These are phyloP conservation scores for Hypsibius dujardini DNA, from an alignment of 1,140 invertebrate species.

Conservation along the genomic window DNA sequence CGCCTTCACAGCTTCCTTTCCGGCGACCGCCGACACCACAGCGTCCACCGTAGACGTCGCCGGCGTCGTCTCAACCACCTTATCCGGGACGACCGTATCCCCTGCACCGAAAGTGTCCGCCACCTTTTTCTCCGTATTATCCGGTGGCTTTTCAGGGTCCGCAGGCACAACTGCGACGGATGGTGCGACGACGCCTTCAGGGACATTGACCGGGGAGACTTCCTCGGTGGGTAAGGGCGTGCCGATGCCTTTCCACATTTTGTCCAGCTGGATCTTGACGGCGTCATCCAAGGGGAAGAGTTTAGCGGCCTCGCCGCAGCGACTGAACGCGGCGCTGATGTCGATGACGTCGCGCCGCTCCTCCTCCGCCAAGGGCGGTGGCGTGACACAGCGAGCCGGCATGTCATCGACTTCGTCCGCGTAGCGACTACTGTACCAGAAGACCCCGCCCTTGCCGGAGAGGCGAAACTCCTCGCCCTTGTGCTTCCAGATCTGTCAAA, in stretches of 20 bases:
- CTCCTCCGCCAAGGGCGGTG: background rate
- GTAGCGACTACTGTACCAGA: constrained; percentile 51
- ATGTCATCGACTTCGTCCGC: background rate
- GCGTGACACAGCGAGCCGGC: constrained; percentile 19
- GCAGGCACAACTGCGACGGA: background rate
- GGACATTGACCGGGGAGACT: no score
- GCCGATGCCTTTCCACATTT: background rate
- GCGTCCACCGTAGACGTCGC: background rate
- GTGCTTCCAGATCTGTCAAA: constrained; percentile 68
- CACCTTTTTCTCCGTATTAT: constrained; percentile 15
- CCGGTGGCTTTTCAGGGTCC: background rate
- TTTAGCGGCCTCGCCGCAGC: background rate
- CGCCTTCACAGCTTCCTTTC: constrained; percentile 17
- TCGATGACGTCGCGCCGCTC: background rate
- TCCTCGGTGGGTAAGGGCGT: background rate
- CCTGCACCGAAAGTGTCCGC: background rate
- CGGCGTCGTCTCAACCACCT: constrained; percentile 20
- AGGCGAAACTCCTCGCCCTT: constrained; percentile 92
- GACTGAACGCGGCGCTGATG: background rate
- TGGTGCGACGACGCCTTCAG: background rate
- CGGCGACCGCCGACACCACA: background rate
- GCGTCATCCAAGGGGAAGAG: background rate
- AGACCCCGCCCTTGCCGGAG: constrained; percentile 83
- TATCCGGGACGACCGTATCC: constrained; percentile 8
- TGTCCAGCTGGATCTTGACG: background rate